Conservation (phyloP, 2,113 vertebrate species). For the Ameiurus melas region DNA sequence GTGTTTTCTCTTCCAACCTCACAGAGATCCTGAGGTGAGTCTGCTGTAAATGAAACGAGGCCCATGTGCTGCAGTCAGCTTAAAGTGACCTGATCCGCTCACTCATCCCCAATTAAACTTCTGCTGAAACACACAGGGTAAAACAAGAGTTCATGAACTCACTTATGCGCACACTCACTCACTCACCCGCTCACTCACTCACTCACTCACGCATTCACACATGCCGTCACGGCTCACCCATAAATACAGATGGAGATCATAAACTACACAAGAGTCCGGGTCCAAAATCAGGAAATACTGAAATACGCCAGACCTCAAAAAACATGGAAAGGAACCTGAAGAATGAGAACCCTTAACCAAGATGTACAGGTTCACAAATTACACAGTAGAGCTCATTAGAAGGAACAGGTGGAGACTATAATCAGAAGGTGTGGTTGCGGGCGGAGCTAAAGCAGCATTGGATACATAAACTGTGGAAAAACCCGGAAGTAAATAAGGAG, state of each 20-base stretch:
- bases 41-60: neutral
- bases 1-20: neutral
- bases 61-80: constrained; percentile 13
- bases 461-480: too few relatives aligned
- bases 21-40: neutral
- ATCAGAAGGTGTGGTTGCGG: neutral
- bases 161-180: too few relatives aligned
- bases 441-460: neutral
- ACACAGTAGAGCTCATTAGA: neutral
- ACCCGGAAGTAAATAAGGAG: neutral
- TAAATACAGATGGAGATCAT: neutral
- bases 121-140: neutral
- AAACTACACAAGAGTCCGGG: neutral
- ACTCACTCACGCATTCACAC: neutral
- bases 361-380: neutral
- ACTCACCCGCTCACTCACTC: too few relatives aligned
- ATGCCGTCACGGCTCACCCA: neutral
- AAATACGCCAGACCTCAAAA: neutral
- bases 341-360: neutral
- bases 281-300: neutral
- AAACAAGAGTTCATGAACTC: neutral
- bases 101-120: neutral
- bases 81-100: constrained; percentile 37
- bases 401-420: neutral
- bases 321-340: neutral